Evolutionary conservation across 1,140 invertebrate genomes (phyloP).

Genomic region (Drosophila ficusphila): DNA sequence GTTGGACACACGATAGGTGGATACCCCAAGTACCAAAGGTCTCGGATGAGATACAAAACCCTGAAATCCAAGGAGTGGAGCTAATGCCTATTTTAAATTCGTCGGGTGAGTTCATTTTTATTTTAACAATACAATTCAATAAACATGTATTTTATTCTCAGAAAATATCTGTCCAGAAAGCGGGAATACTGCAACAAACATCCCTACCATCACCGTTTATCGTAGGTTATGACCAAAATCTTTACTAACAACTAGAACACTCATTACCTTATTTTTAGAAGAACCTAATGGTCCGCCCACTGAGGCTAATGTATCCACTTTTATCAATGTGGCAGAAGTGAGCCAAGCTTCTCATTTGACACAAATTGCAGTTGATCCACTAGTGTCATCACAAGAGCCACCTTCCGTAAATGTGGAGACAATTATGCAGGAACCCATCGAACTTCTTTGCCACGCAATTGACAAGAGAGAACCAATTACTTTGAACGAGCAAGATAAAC

Average conservation of each 20-base stretch:
- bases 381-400: neutral
- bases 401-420: no score
- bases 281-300: slow-evolving; percentile 2
- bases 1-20: slow-evolving; percentile 52
- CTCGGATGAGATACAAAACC: neutral
- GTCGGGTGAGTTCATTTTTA: no score
- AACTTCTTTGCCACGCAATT: no score
- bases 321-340: slow-evolving; percentile 9
- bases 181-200: no score
- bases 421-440: slow-evolving; percentile 25
- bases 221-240: neutral
- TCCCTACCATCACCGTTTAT: no score
- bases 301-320: neutral
- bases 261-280: neutral
- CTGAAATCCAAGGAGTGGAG: neutral
- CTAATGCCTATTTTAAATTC: no score
- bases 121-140: no score
- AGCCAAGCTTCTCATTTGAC: neutral
- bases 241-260: no score
- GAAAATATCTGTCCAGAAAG: no score
- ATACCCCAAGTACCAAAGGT: slow-evolving; percentile 33
- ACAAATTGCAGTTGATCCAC: slow-evolving; percentile 9
- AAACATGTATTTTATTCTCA: neutral
- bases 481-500: no score
- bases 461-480: no score